Evolutionary conservation across 1,140 invertebrate genomes (phyloP).

Genomic region (Drosophila oshimai): DNA sequence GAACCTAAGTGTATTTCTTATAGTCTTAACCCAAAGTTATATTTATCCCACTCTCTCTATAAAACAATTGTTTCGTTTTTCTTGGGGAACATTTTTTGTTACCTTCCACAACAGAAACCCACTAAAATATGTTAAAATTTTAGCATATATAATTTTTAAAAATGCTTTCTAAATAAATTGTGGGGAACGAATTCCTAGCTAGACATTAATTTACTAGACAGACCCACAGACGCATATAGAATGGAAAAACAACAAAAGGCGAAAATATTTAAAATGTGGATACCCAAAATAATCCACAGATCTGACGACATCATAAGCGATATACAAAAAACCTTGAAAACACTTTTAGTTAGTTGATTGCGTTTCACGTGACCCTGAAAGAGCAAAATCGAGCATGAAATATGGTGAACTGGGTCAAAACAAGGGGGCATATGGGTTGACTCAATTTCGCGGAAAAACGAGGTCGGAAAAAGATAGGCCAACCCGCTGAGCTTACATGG

Average conservation of each 20-base stretch:
- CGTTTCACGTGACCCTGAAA: conserved; percentile 36
- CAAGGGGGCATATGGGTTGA: conserved; percentile 55
- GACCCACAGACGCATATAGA: conserved; percentile 27
- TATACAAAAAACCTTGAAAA: conserved; percentile 1
- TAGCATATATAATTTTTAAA: too few relatives aligned
- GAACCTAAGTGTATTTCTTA: background rate
- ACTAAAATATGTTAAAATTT: too few relatives aligned
- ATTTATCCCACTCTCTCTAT: background rate
- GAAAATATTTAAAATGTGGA: background rate
- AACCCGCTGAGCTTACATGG: conserved; percentile 39
- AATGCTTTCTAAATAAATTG: conserved; percentile 33
- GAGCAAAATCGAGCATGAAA: conserved; percentile 1
- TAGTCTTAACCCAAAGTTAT: too few relatives aligned
- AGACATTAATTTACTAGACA: conserved; percentile 55
- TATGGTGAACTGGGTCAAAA: conserved; percentile 58
- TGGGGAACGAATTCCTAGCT: conserved; percentile 35
- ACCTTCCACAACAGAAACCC: background rate
- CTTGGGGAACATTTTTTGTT: background rate
- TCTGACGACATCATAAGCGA: conserved; percentile 28
- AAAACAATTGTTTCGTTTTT: background rate
- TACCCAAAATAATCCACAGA: conserved; percentile 15
- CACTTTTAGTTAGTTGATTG: conserved; percentile 2
- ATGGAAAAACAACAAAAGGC: conserved; percentile 4
- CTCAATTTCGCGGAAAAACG: conserved; percentile 39
- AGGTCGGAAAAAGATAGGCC: conserved; percentile 64